Evolutionary conservation across 1,140 invertebrate genomes (phyloP), one percentile per base, ranked within the genome.

Genomic region (Venustaconcha ellipsiformis): DNA sequence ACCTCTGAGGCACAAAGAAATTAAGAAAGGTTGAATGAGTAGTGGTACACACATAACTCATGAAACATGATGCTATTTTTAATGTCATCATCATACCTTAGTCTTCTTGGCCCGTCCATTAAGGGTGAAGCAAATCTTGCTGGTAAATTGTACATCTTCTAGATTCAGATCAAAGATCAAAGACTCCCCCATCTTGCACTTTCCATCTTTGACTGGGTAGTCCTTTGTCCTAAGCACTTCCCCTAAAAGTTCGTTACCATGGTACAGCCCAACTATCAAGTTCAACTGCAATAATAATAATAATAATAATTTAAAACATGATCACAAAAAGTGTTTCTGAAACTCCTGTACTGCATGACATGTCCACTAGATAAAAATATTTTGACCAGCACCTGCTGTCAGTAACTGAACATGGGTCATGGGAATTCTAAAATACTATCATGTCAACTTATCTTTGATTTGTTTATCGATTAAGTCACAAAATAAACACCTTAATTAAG

Each of bases 211-310:
- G 2, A 86, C 80, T 15, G 69, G n/a, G 58, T 79, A 66, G 20
- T 84, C 84, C 1, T 62, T 71, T 64, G 79, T 82, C 17, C 72
- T 76, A 26, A 71, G 62, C 1, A 83, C 78, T 57, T 76, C 68
- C 59, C 84, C 82, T 17, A 86, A 70, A 13, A 79, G 69, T 18
- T 86, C 84, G 26, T 37, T 75, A 8, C 84, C 84, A 78, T 84
- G 84, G 62, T 82, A 86, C n/a, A 86, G 67, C 17, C 84, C 84
- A 56, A 77, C 72, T 64, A 81, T 81, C 64, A 86, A 18, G 57
- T 83, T 83, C 14, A 84, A 75, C 84, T 86, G 79, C 12, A 68
- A 71, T n/a, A 70, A 30, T 72, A 48, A 74, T 18, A 68, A 71
- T n/a, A 70, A 30, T 72, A 74, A 60, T n/a, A 48, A 48, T 69